These are phyloP conservation scores for Beris morrisii DNA, from an alignment of 2,888 invertebrate genomes.

Conservation along the genomic window DNA sequence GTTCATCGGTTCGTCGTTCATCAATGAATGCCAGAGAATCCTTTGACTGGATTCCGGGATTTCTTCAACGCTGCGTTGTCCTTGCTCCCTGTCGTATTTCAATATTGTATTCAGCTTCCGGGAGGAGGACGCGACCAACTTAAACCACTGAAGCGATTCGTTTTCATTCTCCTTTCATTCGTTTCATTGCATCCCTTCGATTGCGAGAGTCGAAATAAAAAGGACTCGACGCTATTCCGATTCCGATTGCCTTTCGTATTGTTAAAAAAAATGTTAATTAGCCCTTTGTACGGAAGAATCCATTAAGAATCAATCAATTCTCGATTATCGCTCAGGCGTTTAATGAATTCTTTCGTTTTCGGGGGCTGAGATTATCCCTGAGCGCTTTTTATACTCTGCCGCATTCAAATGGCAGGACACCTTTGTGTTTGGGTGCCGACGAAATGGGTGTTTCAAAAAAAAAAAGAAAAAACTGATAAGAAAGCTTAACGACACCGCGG, in stretches of 20 bases:
- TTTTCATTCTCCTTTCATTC: too few relatives aligned
- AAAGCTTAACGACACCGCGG: constrained; percentile 18
- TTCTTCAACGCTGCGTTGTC: too few relatives aligned
- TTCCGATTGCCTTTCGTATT: constrained; percentile 22
- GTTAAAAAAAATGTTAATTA: constrained; percentile 37
- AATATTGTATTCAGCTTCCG: too few relatives aligned
- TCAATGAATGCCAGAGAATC: too few relatives aligned
- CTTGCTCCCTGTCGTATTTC: too few relatives aligned
- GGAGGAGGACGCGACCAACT: too few relatives aligned
- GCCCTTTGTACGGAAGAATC: constrained; percentile 36
- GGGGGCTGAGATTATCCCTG: constrained; percentile 16
- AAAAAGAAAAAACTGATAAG: constrained; percentile 8
- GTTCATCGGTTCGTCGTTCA: too few relatives aligned
- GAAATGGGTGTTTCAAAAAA: not conserved
- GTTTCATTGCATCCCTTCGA: too few relatives aligned
- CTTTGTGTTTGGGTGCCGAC: not conserved
- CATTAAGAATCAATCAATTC: constrained; percentile 39
- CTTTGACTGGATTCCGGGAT: too few relatives aligned
- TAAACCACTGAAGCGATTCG: too few relatives aligned
- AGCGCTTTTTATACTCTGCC: not conserved
- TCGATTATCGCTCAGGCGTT: constrained; percentile 37
- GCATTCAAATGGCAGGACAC: not conserved
- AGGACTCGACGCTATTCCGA: too few relatives aligned
- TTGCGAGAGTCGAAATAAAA: too few relatives aligned
- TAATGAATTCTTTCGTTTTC: constrained; percentile 37